Evolutionary conservation across 2,797 vertebrate genomes (phyloP), one percentile per base, ranked within the genome.

Genomic region (Vultur gryphus): DNA sequence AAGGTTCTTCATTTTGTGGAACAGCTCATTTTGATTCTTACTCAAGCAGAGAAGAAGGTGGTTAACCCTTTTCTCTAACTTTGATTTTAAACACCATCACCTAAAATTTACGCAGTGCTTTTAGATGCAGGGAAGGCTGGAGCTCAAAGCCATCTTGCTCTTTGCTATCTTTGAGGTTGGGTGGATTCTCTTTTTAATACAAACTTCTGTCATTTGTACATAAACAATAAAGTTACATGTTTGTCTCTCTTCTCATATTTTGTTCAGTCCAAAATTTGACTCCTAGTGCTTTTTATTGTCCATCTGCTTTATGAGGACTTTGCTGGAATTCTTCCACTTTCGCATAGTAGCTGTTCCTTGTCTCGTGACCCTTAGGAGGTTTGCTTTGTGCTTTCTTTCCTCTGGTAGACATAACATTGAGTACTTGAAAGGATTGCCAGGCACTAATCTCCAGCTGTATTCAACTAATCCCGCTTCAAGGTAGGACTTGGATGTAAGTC

Each of bases 181-280:
- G 66, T 93, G 87, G 95, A 90, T 94, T 90, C 90, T 97, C 92
- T 96, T 98, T 96, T 97, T 96, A 97, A 95, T 94, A 96, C 91
- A 75, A 94, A 78, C 95, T 86, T 90, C 91, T 96, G 94, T 94
- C 97, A 79, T 98, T 98, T 98, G 96, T 98, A 96, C 97, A 97
- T 97, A 97, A 98, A 94, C 87, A 96, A 97, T 98, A 97, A 97
- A 95, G 78, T 87, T 92, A 73, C 71, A 57, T 94, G 61, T 91
- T 95, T 79, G 84, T 96, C 94, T 86, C 79, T 84, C 95, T 93
- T 97, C 95, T 86, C 79, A 52, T 49, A 62, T 64, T 92, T 77
- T 84, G 73, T 93, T 97, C 44, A 7, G 92, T 87, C 83, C 85
- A 90, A 31, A 48, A 46, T 51, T 48, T 91, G 87, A 57, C 72